phyloP scores from a whole-genome alignment of 2,113 vertebrate species.

The Platichthys stellatus region DNA sequence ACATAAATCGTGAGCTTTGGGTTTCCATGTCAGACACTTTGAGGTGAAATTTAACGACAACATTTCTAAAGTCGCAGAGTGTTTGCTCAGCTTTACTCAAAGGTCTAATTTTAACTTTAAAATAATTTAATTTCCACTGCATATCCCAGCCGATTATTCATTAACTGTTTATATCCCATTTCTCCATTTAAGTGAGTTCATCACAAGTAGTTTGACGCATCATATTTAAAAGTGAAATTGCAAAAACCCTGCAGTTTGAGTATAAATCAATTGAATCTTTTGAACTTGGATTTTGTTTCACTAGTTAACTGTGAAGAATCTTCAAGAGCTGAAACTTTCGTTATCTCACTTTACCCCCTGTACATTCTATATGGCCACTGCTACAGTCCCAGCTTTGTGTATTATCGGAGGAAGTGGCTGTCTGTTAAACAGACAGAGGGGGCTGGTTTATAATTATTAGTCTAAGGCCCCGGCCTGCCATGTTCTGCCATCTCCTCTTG shows the following conservation, averaged over 20 bases:
- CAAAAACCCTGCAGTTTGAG: background rate
- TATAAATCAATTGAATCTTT: background rate
- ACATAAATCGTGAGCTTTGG: no score
- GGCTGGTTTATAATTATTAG: slow-evolving; percentile 70
- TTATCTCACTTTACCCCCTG: background rate
- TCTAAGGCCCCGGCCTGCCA: slow-evolving; percentile 57
- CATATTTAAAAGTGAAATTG: background rate
- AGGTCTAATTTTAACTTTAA: background rate
- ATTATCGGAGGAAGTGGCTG: slow-evolving; percentile 57
- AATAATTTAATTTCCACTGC: background rate
- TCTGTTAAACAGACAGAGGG: slow-evolving; percentile 57
- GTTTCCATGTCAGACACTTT: no score
- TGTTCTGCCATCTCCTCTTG: slow-evolving; percentile 65
- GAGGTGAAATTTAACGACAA: no score
- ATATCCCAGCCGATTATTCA: background rate
- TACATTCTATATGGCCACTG: slow-evolving; percentile 1
- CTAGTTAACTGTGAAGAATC: background rate
- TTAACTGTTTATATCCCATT: background rate
- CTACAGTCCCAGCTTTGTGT: background rate
- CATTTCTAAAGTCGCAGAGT: background rate
- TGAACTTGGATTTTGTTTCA: background rate
- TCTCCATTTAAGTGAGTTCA: no score
- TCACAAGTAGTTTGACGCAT: background rate
- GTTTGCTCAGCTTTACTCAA: no score
- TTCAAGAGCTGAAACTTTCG: background rate